Base-by-base conservation (phyloP, 2,797 vertebrate genomes). In the Labroides dimidiatus region DNA sequence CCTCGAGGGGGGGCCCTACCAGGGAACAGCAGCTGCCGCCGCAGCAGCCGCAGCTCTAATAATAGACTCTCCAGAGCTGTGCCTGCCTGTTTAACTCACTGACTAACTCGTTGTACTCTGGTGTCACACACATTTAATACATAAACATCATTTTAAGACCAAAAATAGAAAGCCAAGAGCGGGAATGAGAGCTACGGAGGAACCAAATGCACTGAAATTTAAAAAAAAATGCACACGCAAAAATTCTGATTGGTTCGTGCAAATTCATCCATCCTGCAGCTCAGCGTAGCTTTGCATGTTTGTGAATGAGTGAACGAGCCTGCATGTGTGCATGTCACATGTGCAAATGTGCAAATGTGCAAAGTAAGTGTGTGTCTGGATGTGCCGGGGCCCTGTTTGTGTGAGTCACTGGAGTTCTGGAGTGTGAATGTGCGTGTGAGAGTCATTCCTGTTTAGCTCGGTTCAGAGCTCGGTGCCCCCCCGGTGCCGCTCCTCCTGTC, bases 401-500 rank as follows among this genome's bases (percentile, higher is more conserved):
- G 50, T 53, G 80, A 77, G 63, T 84, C 72, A 74, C 16, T 23
- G 58, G 58, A 11, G 50, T 58, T 30, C 33, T 48, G 33, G 23
- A 20, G 51, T 67, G 54, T 71, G 65, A 17, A 16, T 57, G 53
- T 66, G 51, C 63, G 64, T 23, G 61, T 21, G 59, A 39, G 75
- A 72, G 74, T 77, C 54, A 64, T 75, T 74, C 71, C 54, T 81
- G 75, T 61, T 63, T 60, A 65, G 68, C 57, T 69, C 7, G 33
- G 39, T 77, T 72, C 39, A 23, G 59, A 69, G 75, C 64, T 53
- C 80, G 83, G 66, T 86, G 75, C 80, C 82, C 85, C 85, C 48
- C 67, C 64, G 53, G 83, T 84, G 82, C 67, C 81, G 42, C 85
- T 80, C 65, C 71, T 81, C 80, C 72, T 78, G 87, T 89, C 89